Conservation (phyloP, 2,888 invertebrate genomes). For the Xylota segnis region DNA sequence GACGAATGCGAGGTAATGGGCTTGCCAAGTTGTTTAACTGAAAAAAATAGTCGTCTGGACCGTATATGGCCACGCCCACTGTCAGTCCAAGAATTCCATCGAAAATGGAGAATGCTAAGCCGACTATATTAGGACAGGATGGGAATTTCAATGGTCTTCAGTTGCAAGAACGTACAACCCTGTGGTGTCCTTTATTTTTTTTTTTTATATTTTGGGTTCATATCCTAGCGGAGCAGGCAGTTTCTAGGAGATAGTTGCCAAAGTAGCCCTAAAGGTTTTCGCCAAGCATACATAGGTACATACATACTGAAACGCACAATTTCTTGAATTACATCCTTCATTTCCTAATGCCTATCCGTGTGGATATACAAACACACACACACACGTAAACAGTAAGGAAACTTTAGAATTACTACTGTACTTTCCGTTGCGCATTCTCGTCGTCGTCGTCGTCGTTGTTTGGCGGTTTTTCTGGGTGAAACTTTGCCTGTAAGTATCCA, state of each 20-base stretch:
- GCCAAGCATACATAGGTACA: not conserved
- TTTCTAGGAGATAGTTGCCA: conserved; percentile 40
- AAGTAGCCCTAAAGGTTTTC: conserved; percentile 43
- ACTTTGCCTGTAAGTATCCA: not conserved
- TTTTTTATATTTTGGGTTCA: not conserved
- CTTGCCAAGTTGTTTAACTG: too few relatives aligned
- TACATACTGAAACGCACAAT: conserved; percentile 28
- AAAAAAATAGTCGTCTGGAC: too few relatives aligned
- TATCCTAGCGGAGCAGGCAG: not conserved
- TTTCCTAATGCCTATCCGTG: not conserved
- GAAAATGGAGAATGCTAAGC: too few relatives aligned
- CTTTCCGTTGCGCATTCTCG: not conserved
- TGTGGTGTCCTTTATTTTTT: too few relatives aligned
- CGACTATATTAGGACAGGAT: too few relatives aligned
- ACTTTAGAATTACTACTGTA: conserved; percentile 1
- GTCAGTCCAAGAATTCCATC: too few relatives aligned
- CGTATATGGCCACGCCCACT: too few relatives aligned
- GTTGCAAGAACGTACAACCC: too few relatives aligned
- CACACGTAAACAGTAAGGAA: not conserved
- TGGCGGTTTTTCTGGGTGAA: not conserved
- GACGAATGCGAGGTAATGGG: too few relatives aligned
- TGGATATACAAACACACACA: not conserved
- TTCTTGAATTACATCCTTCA: conserved; percentile 44
- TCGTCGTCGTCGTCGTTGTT: too few relatives aligned
- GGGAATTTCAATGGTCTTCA: too few relatives aligned